Evolutionary conservation across 2,113 vertebrate genomes (phyloP).

Genomic region (Corythaeola cristata): DNA sequence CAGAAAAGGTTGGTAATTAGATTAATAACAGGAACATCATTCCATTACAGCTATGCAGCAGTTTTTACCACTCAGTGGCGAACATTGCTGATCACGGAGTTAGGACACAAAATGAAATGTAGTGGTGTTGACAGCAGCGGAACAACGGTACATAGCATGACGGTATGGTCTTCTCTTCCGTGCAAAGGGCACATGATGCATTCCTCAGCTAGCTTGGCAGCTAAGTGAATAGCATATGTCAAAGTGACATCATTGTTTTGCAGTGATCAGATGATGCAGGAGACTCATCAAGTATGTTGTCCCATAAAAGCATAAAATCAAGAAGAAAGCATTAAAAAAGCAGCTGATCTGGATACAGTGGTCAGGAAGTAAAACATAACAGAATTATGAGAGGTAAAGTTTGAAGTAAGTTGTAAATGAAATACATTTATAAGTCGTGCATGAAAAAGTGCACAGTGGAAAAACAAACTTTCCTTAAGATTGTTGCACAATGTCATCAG

Average conservation of each 20-base stretch:
- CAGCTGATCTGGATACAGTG: not conserved
- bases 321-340: not conserved
- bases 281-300: not conserved
- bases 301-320: not conserved
- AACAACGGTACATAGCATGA: not conserved
- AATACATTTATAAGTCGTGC: not conserved
- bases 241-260: not conserved
- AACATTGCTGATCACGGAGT: not conserved
- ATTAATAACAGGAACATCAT: not conserved
- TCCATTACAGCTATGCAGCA: not conserved
- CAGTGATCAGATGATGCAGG: not conserved
- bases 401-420: not conserved
- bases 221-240: not conserved
- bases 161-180: not conserved
- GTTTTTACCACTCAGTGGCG: accelerated
- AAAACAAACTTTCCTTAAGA: constrained; percentile 5
- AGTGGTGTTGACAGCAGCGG: not conserved
- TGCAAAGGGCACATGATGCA: not conserved
- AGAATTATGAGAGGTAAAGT: not conserved
- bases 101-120: not conserved
- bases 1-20: not conserved
- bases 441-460: not conserved
- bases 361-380: not conserved
- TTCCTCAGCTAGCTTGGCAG: not conserved
- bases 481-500: constrained; percentile 18